A percentile compares a stretch with the other conserved stretches of the same genome.
These are phyloP conservation scores for Resseliella maxima DNA, from an alignment of 2,888 invertebrate species.

Conservation along the genomic window DNA sequence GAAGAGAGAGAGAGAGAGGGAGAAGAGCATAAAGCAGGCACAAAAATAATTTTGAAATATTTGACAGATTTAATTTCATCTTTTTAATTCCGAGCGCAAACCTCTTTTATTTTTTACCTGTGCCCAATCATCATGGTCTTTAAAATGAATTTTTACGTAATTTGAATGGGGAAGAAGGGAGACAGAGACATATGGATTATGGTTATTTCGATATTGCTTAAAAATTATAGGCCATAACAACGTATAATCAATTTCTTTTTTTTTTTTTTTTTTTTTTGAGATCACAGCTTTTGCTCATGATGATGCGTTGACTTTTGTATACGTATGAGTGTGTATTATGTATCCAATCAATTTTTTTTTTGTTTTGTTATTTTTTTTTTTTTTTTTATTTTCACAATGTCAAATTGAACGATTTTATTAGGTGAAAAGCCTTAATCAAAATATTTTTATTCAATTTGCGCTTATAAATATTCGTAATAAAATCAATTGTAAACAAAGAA, in stretches of 20 bases:
- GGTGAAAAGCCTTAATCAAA: neutral
- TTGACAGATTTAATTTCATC: neutral
- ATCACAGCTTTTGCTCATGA: conserved; percentile 35
- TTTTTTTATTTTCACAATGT: conserved; percentile 13
- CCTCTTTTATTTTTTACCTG: conserved; percentile 13
- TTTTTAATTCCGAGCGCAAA: neutral
- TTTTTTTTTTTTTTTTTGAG: conserved; percentile 5
- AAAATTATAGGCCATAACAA: conserved; percentile 41
- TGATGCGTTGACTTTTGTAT: neutral
- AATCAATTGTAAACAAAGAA: conserved; percentile 40
- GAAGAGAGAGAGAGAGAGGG: neutral
- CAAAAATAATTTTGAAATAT: conserved; percentile 13
- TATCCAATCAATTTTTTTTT: neutral
- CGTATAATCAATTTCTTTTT: neutral
- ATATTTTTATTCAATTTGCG: conserved; percentile 19
- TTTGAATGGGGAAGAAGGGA: neutral
- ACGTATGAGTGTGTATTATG: neutral
- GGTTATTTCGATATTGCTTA: conserved; percentile 33
- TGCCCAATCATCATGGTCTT: conserved; percentile 21
- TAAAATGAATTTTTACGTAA: conserved; percentile 10
- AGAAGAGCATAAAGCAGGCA: neutral
- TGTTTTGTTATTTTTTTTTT: neutral
- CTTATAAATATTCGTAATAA: conserved; percentile 51
- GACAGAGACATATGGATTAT: conserved; percentile 48
- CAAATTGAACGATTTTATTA: neutral